Base-by-base conservation (phyloP, 2,888 invertebrate genomes). In the Thymelicus lineola region DNA sequence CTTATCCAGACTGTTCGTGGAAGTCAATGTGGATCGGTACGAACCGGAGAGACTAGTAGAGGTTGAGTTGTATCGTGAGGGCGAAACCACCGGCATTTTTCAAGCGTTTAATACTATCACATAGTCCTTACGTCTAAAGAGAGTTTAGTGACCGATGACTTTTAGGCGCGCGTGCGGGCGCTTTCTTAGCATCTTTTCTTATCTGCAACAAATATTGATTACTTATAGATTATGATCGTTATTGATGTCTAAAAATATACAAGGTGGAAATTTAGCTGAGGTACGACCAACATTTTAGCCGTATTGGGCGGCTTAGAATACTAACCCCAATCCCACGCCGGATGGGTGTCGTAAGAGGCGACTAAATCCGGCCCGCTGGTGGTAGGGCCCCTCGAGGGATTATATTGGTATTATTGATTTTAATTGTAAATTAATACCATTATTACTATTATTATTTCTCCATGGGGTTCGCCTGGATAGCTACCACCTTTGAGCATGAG, bases 61-160 rank as follows among this genome's bases (percentile, higher is more conserved):
- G 3, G 89, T 84, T 0, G 89, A 80, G 42, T 82, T 86, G 75
- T 88, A 93, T 50, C 95, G 85, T 38, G 95, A 94, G 5, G 95
- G 95, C 15, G 95, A 95, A 7, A 95, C 91, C 60, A 95, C 95
- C 75, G 95, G 95, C 95, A 95, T 95, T 74, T 79, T 42, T 91
- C 82, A 67, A 66, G 72, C 28, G 48, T 38, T 38, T 12, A 46
- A 17, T n/a, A 55, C 50, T 53, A 69, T 69, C 48, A 63, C 68
- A 69, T 69, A 69, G 38, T 63, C 63, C 68, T 57, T 46, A 63
- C 46, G 48, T 59, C 20, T 60, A 17, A 55, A 71, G 9, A 46
- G 61, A 62, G 69, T 76, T 77, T 61, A 71, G 68, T 76, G 20
- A 48, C 20, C 50, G 7, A 17, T 72, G 28, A 57, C 59, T 87